Percentiles rank a stretch among this genome's conserved stretches.
These are phyloP conservation scores for Adoxophyes honmai DNA, from an alignment of 1,140 invertebrate species.

Conservation along the genomic window DNA sequence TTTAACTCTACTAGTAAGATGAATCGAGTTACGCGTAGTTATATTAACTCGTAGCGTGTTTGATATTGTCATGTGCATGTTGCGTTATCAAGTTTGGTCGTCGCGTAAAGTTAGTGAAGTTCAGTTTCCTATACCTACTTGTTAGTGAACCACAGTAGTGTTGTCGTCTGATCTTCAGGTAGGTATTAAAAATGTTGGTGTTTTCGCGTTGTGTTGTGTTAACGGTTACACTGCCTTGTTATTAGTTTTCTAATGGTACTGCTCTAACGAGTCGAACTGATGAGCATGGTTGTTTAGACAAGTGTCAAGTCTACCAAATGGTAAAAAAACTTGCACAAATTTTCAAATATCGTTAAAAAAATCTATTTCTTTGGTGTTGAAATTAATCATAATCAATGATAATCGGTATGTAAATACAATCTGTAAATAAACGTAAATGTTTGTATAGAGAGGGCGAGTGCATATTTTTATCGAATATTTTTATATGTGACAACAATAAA, in stretches of 20 bases:
- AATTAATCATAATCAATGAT: background rate
- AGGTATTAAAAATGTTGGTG: slow-evolving; percentile 10
- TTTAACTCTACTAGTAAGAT: slow-evolving; percentile 18
- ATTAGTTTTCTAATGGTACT: background rate
- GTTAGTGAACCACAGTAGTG: background rate
- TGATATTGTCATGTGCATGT: slow-evolving; percentile 17
- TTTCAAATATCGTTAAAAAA: slow-evolving; percentile 3
- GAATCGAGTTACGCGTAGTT: slow-evolving; percentile 12
- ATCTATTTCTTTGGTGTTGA: background rate
- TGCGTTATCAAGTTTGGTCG: background rate
- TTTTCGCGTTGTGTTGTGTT: background rate
- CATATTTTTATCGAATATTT: slow-evolving; percentile 72
- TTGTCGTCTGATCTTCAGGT: background rate
- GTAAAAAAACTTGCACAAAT: background rate
- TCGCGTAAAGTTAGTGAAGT: background rate
- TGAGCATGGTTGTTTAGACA: background rate
- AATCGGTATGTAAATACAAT: slow-evolving; percentile 43
- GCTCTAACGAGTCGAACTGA: background rate
- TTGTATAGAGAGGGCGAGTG: slow-evolving; percentile 59
- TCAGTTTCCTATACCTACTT: slow-evolving; percentile 6
- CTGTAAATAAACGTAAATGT: slow-evolving; percentile 51
- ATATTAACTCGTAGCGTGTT: slow-evolving; percentile 18
- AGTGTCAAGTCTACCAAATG: background rate
- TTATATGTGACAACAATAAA: slow-evolving; percentile 46
- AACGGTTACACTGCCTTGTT: slow-evolving; percentile 10